Evolutionary conservation across 2,888 invertebrate genomes (phyloP).

Genomic region (Harpalus rufipes): DNA sequence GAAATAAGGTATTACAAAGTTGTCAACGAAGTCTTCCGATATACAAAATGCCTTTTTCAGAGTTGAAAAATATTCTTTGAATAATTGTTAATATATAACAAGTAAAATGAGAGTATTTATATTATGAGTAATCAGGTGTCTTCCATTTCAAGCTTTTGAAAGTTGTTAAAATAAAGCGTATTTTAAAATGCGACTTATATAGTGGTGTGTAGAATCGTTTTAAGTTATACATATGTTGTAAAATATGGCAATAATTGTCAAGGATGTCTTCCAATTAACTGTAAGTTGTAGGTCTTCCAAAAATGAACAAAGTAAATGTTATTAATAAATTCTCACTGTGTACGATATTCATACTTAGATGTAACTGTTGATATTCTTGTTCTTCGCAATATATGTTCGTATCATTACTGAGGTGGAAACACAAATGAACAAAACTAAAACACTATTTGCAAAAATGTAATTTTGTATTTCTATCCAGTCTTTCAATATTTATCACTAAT

Average conservation of each 20-base stretch:
- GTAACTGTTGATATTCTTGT: conserved; percentile 59
- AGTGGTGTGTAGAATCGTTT: conserved; percentile 62
- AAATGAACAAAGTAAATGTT: conserved; percentile 61
- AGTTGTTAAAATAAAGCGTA: conserved; percentile 68
- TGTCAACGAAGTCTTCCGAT: conserved; percentile 71
- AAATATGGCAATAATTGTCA: conserved; percentile 63
- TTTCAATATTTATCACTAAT: conserved; percentile 32
- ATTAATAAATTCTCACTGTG: conserved; percentile 59
- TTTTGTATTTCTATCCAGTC: conserved; percentile 21
- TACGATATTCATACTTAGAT: conserved; percentile 62
- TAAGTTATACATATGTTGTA: conserved; percentile 63
- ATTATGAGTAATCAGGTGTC: conserved; percentile 69
- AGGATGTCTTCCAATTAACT: conserved; percentile 63
- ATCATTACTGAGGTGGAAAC: conserved; percentile 33
- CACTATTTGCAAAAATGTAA: conserved; percentile 35
- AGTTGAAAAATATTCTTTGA: conserved; percentile 65
- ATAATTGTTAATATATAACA: conserved; percentile 64
- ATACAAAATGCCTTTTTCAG: conserved; percentile 69
- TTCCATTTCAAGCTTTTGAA: conserved; percentile 70
- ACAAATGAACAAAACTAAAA: conserved; percentile 24
- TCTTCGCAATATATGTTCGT: conserved; percentile 52
- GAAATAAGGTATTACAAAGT: conserved; percentile 63
- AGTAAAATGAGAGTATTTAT: conserved; percentile 60
- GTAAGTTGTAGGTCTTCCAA: conserved; percentile 64
- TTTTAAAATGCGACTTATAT: conserved; percentile 63